Conservation (phyloP, 2,888 invertebrate genomes). For the Trissolcus japonicus region DNA sequence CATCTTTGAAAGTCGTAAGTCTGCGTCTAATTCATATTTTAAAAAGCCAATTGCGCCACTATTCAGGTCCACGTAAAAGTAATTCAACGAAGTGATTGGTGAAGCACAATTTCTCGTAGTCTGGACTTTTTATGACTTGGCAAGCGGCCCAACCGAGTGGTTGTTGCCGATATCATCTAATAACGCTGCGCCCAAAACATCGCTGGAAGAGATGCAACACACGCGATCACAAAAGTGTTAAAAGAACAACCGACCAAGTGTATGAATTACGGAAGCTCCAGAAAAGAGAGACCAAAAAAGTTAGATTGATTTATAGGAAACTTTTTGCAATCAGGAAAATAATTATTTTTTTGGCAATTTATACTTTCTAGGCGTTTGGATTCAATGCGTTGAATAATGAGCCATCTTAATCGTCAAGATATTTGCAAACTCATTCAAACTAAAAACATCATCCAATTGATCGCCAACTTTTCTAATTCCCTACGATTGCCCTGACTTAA, state of each 20-base stretch:
- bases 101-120: slow-evolving; percentile 30
- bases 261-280: too few relatives aligned
- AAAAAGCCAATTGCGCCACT: not conserved
- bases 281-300: too few relatives aligned
- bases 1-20: slow-evolving; percentile 1
- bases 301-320: too few relatives aligned
- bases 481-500: not conserved
- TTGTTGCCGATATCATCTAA: slow-evolving; percentile 43
- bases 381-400: not conserved
- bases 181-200: slow-evolving; percentile 36
- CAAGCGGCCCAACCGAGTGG: slow-evolving; percentile 33
- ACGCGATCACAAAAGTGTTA: slow-evolving; percentile 26
- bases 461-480: slow-evolving; percentile 14
- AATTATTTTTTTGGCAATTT: too few relatives aligned
- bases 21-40: slow-evolving; percentile 10
- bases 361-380: too few relatives aligned
- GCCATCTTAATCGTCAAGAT: not conserved
- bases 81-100: slow-evolving; percentile 21
- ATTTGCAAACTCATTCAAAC: slow-evolving; percentile 1
- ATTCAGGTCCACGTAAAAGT: slow-evolving; percentile 17
- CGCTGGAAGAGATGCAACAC: slow-evolving; percentile 25
- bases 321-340: too few relatives aligned
- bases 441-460: not conserved
- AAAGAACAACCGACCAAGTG: slow-evolving; percentile 1
- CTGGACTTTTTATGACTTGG: slow-evolving; percentile 45